Conservation (phyloP, 2,113 vertebrate genomes). For the Calyptommatus sinebrachiatus region DNA sequence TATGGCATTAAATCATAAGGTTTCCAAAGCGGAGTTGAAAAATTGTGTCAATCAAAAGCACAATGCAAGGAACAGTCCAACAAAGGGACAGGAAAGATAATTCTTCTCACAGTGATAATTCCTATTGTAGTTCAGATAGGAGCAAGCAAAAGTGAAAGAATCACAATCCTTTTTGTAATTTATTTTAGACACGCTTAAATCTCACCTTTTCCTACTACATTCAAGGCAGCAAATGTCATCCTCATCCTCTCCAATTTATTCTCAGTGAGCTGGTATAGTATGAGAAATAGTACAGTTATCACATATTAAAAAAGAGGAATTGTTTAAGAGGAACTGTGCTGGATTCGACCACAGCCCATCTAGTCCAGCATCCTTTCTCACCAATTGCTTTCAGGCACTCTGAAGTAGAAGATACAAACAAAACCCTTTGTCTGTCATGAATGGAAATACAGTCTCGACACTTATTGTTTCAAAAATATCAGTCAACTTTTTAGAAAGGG, state of each 20-base stretch:
- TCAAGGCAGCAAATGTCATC: too few species aligned
- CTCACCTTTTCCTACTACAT: too few species aligned
- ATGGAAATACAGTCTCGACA: background rate
- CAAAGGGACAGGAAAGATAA: background rate
- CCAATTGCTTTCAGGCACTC: too few species aligned
- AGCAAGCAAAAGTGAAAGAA: background rate
- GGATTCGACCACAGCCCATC: too few species aligned
- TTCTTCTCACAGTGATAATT: background rate
- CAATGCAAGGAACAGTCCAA: background rate
- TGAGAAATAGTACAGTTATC: too few species aligned
- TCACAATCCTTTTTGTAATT: background rate
- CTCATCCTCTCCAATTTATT: too few species aligned
- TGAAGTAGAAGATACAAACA: too few species aligned
- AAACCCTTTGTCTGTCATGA: background rate
- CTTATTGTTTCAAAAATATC: background rate
- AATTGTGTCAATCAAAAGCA: background rate
- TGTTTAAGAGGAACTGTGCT: too few species aligned
- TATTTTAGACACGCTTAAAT: too few species aligned
- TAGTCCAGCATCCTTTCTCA: too few species aligned
- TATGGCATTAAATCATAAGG: background rate
- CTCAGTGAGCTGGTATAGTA: too few species aligned
- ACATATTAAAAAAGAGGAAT: too few species aligned
- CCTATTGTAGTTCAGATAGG: background rate
- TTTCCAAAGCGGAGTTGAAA: background rate
- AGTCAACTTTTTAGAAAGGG: background rate